These are phyloP conservation scores for Crambe crambe DNA, from an alignment of 37 sponge, comb jelly and placozoan genomes.

Conservation along the genomic window DNA sequence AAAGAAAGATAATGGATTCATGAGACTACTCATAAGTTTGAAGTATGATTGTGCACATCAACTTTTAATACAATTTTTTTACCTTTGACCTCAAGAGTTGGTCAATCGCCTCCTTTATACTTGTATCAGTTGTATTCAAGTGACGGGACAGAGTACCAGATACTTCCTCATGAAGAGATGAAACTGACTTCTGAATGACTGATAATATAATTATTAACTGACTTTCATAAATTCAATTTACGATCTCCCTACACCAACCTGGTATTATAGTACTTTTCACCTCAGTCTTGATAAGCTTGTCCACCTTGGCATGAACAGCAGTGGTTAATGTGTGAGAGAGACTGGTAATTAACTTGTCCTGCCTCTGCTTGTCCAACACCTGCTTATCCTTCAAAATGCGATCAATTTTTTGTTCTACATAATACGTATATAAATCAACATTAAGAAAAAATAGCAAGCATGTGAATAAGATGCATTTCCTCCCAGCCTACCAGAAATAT, in stretches of 20 bases:
- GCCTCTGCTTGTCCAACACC: conserved; percentile 51
- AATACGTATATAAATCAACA: too few relatives aligned
- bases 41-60: neutral
- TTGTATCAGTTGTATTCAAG: conserved; percentile 35
- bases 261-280: conserved; percentile 76
- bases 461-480: neutral
- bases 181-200: conserved; percentile 41
- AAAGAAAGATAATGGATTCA: neutral
- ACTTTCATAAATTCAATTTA: too few relatives aligned
- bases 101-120: conserved; percentile 26
- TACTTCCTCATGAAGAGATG: conserved; percentile 20
- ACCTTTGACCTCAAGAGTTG: conserved; percentile 35
- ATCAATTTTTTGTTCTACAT: conserved; percentile 65
- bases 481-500: neutral
- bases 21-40: neutral
- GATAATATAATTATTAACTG: neutral
- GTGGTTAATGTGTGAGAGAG: conserved; percentile 51
- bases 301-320: conserved; percentile 68
- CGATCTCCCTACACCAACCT: conserved; percentile 22
- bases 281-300: conserved; percentile 77
- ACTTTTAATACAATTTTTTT: neutral
- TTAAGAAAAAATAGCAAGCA: conserved; percentile 24
- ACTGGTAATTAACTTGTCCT: conserved; percentile 46
- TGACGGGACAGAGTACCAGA: conserved; percentile 7
- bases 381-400: conserved; percentile 37